These are phyloP conservation scores for Scomber colias DNA, from an alignment of 2,113 vertebrate species.

Conservation along the genomic window DNA sequence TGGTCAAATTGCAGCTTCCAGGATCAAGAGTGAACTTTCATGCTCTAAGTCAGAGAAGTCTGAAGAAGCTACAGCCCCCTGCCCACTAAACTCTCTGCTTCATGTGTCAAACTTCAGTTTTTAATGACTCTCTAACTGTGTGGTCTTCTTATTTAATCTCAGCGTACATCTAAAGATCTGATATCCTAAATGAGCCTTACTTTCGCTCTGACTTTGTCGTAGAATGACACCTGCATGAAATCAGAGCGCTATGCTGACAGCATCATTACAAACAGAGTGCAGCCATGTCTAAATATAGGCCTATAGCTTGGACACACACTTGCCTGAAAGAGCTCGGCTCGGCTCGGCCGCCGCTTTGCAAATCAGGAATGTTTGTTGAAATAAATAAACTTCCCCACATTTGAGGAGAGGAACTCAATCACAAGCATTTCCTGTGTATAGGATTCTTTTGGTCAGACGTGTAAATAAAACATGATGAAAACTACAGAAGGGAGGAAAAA, in stretches of 20 bases:
- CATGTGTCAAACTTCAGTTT: background rate
- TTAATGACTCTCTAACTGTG: background rate
- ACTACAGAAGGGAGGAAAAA: conserved; percentile 50
- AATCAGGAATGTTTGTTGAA: conserved; percentile 97
- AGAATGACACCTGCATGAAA: conserved; percentile 66
- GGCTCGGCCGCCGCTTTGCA: conserved; percentile 83
- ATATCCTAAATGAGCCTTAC: background rate
- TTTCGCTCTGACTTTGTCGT: background rate
- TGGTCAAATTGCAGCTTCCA: too few relatives aligned
- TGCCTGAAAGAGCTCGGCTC: conserved; percentile 74
- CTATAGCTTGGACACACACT: conserved; percentile 63
- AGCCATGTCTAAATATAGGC: conserved; percentile 91
- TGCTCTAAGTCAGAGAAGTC: background rate
- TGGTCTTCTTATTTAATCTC: background rate
- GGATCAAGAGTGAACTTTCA: background rate
- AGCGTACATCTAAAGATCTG: background rate
- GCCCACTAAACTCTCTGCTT: background rate
- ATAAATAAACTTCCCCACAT: conserved; percentile 98
- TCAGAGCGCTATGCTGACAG: conserved; percentile 62
- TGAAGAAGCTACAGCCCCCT: background rate
- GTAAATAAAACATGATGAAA: conserved; percentile 84
- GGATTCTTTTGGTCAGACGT: conserved; percentile 80
- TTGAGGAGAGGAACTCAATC: conserved; percentile 88
- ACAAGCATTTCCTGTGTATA: conserved; percentile 87
- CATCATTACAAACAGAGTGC: conserved; percentile 69